Evolutionary conservation across 2,113 vertebrate species (phyloP).

Genomic region (Sylvia atricapilla): DNA sequence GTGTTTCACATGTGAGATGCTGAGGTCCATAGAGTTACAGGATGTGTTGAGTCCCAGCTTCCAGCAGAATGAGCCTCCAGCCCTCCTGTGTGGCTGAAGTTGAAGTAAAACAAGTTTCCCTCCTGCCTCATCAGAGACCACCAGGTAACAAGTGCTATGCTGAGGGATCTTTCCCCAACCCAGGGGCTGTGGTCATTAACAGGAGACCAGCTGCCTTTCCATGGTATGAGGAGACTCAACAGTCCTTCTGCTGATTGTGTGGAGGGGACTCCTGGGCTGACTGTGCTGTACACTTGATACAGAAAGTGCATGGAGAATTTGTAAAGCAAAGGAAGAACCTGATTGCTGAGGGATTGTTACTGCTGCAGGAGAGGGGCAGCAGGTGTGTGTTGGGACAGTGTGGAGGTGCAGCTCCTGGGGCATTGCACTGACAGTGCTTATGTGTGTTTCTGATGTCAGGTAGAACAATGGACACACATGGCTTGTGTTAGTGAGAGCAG

Average conservation of each 20-base stretch:
- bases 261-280: background rate
- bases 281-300: background rate
- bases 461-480: background rate
- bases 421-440: background rate
- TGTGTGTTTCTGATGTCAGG: background rate
- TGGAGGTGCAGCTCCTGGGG: background rate
- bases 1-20: background rate
- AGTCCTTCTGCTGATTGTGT: fast-evolving
- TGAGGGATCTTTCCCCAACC: background rate
- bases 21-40: background rate
- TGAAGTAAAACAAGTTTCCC: background rate
- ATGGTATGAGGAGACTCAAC: background rate
- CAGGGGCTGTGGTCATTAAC: fast-evolving
- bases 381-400: background rate
- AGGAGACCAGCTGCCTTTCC: background rate
- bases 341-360: background rate
- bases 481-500: background rate
- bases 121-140: background rate
- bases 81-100: background rate
- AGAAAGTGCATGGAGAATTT: background rate
- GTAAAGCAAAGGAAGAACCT: background rate
- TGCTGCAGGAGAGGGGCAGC: background rate
- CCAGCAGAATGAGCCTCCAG: background rate
- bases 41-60: background rate
- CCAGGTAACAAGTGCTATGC: background rate